Percentiles rank a stretch among this genome's conserved stretches.
Conservation (phyloP, 2,888 invertebrate genomes). For the Ephialtes manifestator region DNA sequence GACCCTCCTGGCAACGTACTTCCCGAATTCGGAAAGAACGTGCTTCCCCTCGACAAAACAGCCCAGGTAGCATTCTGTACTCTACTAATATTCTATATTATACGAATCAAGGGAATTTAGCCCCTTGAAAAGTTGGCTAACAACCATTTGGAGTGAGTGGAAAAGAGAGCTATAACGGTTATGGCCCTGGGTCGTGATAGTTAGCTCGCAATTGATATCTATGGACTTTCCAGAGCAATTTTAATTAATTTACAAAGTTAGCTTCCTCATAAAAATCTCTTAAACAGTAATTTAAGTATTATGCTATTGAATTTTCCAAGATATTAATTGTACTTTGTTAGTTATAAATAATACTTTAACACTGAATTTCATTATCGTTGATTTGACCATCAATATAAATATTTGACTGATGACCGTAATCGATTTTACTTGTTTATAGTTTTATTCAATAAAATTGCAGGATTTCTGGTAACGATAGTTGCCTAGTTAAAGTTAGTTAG, state of each 20-base stretch:
- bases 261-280: not conserved
- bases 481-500: no score
- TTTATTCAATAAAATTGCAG: no score
- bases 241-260: not conserved
- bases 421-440: no score
- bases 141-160: not conserved
- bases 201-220: not conserved
- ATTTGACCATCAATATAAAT: no score
- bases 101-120: conserved; percentile 9
- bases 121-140: not conserved
- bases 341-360: no score
- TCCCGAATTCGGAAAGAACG: conserved; percentile 78
- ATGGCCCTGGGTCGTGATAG: not conserved
- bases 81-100: conserved; percentile 6
- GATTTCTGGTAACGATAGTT: no score
- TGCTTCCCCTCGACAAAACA: conserved; percentile 60
- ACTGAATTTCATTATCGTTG: not conserved
- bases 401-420: no score
- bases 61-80: conserved; percentile 52
- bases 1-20: conserved; percentile 87
- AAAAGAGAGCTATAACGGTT: not conserved
- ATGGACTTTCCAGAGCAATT: not conserved
- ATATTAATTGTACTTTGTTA: no score
- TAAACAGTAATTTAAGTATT: not conserved
- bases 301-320: not conserved